Base-by-base conservation (phyloP, 2,113 vertebrate species). In the Steatornis caripensis region DNA sequence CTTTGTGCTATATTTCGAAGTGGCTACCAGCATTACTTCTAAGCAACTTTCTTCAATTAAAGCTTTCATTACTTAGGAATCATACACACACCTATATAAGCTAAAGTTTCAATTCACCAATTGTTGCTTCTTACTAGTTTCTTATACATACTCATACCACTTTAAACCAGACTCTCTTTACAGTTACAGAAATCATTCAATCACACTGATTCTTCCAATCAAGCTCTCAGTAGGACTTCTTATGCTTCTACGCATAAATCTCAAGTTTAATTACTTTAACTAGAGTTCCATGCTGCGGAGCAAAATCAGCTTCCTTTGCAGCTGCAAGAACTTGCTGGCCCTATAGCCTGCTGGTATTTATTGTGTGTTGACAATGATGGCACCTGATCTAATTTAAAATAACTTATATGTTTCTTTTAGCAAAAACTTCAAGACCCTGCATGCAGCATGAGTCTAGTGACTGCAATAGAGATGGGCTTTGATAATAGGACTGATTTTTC, bases 51-150 rank as follows among this genome's bases (percentile, higher is more conserved):
- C 17, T 65, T 43, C 8, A 36, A 11, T 79, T 62, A 71, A 77
- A 90, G 3, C 2, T 87, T 82, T 81, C 23, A 17, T 37, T 34
- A 37, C 10, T 53, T 81, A 74, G 30, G 92, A 58, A 72, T 53
- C 34, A 53, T 57, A 9, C 13, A 23, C 34, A 27, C 1, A 29
- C 0, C 0, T 39, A 34, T 43, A 30, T 12, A 55, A 78, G 6
- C 0, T 41, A 64, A 51, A 32, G 19, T 11, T 86, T 83, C 15
- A 18, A 29, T 65, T 92, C 55, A n/a, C 13, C 27, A 80, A 9
- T 69, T 90, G 39, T 32, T 80, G 4, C 2, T 39, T 74, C 22
- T 37, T 72, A 18, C 12, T 78, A 6, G 8, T 43, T 64, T 85
- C 18, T 80, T 51, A 46, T 27, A 8, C 6, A 6, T 27, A 65